A percentile compares a stretch with the other conserved stretches of the same genome.
Conservation (phyloP, 2,113 vertebrate genomes). For the Chaetops frenatus region DNA sequence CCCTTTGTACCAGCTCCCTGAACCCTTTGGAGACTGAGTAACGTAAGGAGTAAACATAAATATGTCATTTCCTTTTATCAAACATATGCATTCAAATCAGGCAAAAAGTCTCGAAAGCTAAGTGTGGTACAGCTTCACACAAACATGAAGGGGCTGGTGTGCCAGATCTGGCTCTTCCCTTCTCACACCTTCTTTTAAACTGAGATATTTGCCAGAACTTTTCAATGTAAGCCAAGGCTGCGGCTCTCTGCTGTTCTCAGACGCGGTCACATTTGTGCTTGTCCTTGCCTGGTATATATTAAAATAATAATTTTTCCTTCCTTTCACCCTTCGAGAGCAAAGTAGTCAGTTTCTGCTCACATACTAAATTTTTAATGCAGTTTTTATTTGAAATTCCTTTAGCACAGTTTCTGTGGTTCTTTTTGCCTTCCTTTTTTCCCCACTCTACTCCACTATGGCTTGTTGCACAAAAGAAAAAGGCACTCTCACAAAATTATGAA, state of each 20-base stretch:
- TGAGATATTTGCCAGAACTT: constrained; percentile 43
- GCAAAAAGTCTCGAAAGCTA: background rate
- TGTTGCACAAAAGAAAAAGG: background rate
- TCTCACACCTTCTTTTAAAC: constrained; percentile 25
- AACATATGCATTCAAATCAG: constrained; percentile 8
- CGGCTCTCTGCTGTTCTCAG: constrained; percentile 24
- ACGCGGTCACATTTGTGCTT: constrained; percentile 17
- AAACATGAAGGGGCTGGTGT: background rate
- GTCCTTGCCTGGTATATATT: constrained; percentile 44
- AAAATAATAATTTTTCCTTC: constrained; percentile 45
- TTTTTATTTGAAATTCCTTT: constrained; percentile 60
- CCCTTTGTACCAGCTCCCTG: background rate
- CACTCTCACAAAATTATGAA: background rate
- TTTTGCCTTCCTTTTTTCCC: background rate
- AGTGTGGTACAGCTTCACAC: constrained; percentile 1
- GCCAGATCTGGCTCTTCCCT: constrained; percentile 25
- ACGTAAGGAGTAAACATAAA: background rate
- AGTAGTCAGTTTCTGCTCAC: constrained; percentile 24
- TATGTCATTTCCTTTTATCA: constrained; percentile 10
- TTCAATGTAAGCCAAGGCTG: constrained; percentile 13
- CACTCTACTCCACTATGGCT: background rate
- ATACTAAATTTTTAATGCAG: constrained; percentile 59
- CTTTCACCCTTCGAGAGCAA: constrained; percentile 16
- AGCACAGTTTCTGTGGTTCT: constrained; percentile 12
- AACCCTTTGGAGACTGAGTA: background rate